Percentiles rank a stretch among this genome's conserved stretches.
Evolutionary conservation across 2,888 invertebrate genomes (phyloP).

Genomic region (Oscheius sp.): DNA sequence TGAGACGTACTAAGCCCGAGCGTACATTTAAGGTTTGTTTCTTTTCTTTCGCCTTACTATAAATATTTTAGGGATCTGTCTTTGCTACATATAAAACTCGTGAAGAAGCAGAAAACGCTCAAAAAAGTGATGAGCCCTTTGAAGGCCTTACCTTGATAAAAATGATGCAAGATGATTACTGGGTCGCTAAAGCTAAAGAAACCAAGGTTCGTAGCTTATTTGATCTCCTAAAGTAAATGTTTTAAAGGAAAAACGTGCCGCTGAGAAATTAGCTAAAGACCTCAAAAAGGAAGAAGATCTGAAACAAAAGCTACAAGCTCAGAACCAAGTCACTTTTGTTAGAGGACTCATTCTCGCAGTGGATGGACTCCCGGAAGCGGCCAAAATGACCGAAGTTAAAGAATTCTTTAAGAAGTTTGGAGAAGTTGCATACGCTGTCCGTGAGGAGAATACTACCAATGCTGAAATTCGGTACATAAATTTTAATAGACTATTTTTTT

Average conservation of each 20-base stretch:
- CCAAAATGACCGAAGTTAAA: slow-evolving; percentile 75
- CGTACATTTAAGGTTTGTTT: slow-evolving; percentile 58
- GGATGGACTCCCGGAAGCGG: slow-evolving; percentile 45
- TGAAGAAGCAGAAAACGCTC: slow-evolving; percentile 83
- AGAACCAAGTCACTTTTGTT: slow-evolving; percentile 38
- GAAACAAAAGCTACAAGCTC: slow-evolving; percentile 42
- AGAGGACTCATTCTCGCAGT: slow-evolving; percentile 65
- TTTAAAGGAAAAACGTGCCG: slow-evolving; percentile 46
- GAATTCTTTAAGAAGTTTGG: slow-evolving; percentile 81
- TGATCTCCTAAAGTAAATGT: neutral
- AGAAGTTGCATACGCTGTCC: slow-evolving; percentile 51
- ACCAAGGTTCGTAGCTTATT: slow-evolving; percentile 30
- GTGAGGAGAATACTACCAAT: slow-evolving; percentile 41
- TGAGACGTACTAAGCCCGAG: slow-evolving; percentile 70
- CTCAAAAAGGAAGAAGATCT: slow-evolving; percentile 53
- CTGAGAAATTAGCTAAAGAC: slow-evolving; percentile 40
- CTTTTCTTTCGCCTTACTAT: neutral
- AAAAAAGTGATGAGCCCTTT: slow-evolving; percentile 77
- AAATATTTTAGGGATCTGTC: slow-evolving; percentile 84
- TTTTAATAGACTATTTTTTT: neutral
- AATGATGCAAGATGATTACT: slow-evolving; percentile 68
- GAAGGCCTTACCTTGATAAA: slow-evolving; percentile 72
- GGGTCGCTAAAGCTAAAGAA: slow-evolving; percentile 58
- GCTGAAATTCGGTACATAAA: slow-evolving; percentile 43
- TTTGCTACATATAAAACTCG: slow-evolving; percentile 85